phyloP scores from a whole-genome alignment of 2,888 invertebrate species.

The Tenodera sinensis region DNA sequence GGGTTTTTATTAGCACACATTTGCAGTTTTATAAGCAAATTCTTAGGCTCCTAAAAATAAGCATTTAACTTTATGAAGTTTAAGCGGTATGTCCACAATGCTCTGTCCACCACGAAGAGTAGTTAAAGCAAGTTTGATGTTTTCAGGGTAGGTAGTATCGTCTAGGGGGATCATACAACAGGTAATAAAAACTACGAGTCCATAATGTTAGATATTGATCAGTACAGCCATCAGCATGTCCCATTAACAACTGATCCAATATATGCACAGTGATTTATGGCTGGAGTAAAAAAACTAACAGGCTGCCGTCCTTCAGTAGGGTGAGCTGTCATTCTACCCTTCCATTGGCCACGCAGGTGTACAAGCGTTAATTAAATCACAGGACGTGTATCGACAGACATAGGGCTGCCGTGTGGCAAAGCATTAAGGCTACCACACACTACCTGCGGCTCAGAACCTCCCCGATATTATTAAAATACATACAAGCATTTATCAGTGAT shows the following conservation, averaged over 20 bases:
- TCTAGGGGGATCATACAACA: not conserved
- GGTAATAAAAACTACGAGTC: constrained; percentile 6
- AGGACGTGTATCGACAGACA: not conserved
- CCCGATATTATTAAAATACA: not conserved
- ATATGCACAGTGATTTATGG: constrained; percentile 25
- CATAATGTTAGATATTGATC: constrained; percentile 28
- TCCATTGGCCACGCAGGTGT: not conserved
- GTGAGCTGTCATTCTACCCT: not conserved
- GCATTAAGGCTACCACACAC: not conserved
- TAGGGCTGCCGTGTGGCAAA: not conserved
- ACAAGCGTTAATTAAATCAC: constrained; percentile 14
- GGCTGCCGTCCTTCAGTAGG: not conserved
- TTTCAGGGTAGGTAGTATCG: not conserved
- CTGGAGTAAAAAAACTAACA: constrained; percentile 13
- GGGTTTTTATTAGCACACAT: too few relatives aligned
- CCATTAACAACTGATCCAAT: constrained; percentile 28
- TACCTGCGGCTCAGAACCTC: not conserved
- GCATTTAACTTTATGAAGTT: too few relatives aligned
- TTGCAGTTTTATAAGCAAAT: too few relatives aligned
- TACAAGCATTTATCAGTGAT: too few relatives aligned
- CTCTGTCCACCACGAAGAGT: not conserved
- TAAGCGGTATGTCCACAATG: too few relatives aligned
- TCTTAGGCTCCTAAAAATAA: too few relatives aligned
- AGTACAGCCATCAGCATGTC: constrained; percentile 24
- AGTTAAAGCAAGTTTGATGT: not conserved